Conservation (phyloP, 1,140 invertebrate genomes). For the Micrasema longulum region DNA sequence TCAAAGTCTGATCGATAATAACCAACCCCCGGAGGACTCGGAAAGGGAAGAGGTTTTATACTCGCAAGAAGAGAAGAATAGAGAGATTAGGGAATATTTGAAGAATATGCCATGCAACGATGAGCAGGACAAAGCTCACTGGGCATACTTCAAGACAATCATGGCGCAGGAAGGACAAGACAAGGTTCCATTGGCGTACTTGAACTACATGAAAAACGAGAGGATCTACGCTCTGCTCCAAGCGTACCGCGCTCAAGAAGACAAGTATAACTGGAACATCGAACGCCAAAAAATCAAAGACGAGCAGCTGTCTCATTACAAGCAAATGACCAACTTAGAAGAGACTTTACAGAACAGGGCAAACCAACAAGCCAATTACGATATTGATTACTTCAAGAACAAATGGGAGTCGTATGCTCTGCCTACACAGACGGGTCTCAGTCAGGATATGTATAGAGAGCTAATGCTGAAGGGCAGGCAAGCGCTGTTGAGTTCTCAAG, state of each 20-base stretch:
- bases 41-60: slow-evolving; percentile 13
- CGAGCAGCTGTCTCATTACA: slow-evolving; percentile 22
- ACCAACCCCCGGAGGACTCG: neutral
- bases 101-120: slow-evolving; percentile 28
- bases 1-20: neutral
- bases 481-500: slow-evolving; percentile 25
- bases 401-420: slow-evolving; percentile 26
- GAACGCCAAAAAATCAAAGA: slow-evolving; percentile 31
- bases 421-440: neutral
- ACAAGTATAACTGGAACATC: slow-evolving; percentile 32
- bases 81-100: slow-evolving; percentile 24
- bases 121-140: slow-evolving; percentile 21
- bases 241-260: slow-evolving; percentile 26
- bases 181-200: slow-evolving; percentile 12
- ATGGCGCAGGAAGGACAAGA: slow-evolving; percentile 16
- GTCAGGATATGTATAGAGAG: slow-evolving; percentile 25
- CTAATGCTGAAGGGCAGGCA: slow-evolving; percentile 26
- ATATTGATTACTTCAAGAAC: slow-evolving; percentile 34
- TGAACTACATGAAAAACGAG: slow-evolving; percentile 20
- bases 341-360: slow-evolving; percentile 22
- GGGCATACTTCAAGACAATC: slow-evolving; percentile 15
- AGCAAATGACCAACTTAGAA: slow-evolving; percentile 26
- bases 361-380: neutral
- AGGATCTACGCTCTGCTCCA: slow-evolving; percentile 10
- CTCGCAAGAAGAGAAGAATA: slow-evolving; percentile 24